These are phyloP conservation scores for Symphodus melops DNA, from an alignment of 2,113 vertebrate species.

Conservation along the genomic window DNA sequence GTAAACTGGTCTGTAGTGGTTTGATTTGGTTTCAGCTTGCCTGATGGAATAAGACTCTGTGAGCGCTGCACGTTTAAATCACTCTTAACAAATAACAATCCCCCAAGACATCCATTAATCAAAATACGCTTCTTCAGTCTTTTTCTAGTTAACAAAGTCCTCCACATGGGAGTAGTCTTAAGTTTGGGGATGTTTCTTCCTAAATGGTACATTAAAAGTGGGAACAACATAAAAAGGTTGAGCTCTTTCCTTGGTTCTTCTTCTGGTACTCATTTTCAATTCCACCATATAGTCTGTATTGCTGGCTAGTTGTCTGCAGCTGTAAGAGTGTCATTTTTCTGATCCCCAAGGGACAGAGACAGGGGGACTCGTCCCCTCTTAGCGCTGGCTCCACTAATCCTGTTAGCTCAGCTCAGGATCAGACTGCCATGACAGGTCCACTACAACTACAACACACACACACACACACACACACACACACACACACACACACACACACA, in stretches of 20 bases:
- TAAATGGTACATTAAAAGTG: slow-evolving; percentile 1
- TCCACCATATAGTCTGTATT: slow-evolving; percentile 43
- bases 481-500: background rate
- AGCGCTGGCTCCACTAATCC: slow-evolving; percentile 72
- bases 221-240: background rate
- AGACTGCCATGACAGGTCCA: slow-evolving; percentile 61
- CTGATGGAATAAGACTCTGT: slow-evolving; percentile 37
- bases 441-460: slow-evolving; percentile 1
- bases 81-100: slow-evolving; percentile 27
- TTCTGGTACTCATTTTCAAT: slow-evolving; percentile 20
- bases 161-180: slow-evolving; percentile 7
- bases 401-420: slow-evolving; percentile 75
- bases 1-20: slow-evolving; percentile 75
- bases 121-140: slow-evolving; percentile 3
- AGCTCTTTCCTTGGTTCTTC: no score
- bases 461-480: slow-evolving; percentile 12
- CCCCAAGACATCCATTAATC: slow-evolving; percentile 10
- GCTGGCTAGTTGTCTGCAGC: slow-evolving; percentile 29
- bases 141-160: background rate
- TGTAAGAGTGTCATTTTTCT: slow-evolving; percentile 63
- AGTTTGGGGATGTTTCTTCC: slow-evolving; percentile 9
- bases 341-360: slow-evolving; percentile 58
- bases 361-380: slow-evolving; percentile 49
- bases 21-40: slow-evolving; percentile 73
- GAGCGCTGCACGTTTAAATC: slow-evolving; percentile 33